These are phyloP conservation scores for Papilio helenus DNA, from an alignment of 1,140 invertebrate genomes.

Conservation along the genomic window DNA sequence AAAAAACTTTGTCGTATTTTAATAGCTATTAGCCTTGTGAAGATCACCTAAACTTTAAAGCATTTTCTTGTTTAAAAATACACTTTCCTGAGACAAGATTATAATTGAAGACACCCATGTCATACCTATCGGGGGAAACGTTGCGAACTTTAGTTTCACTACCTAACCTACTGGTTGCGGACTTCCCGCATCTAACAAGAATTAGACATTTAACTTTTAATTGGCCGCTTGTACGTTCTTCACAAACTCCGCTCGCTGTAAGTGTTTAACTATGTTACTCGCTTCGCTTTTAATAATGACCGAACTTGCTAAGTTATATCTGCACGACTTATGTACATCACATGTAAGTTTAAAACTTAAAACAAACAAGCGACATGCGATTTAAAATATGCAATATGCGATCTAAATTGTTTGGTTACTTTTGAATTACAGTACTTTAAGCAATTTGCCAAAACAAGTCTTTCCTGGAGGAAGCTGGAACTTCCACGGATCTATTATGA, in stretches of 20 bases:
- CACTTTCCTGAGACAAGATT: background rate
- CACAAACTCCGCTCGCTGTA: slow-evolving; percentile 65
- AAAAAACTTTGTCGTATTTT: too few species aligned
- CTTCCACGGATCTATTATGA: too few species aligned
- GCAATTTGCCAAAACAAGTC: too few species aligned
- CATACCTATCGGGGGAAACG: slow-evolving; percentile 52
- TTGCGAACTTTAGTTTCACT: slow-evolving; percentile 65
- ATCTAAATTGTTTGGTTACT: too few species aligned
- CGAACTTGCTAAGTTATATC: slow-evolving; percentile 43
- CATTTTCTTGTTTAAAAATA: background rate
- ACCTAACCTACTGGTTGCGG: slow-evolving; percentile 61
- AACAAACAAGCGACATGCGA: background rate
- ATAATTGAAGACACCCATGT: slow-evolving; percentile 42
- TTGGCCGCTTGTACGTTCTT: slow-evolving; percentile 77
- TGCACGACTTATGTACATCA: background rate
- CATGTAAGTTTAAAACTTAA: background rate
- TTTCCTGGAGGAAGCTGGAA: too few species aligned
- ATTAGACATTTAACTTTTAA: slow-evolving; percentile 81
- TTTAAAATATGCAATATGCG: background rate
- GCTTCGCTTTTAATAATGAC: slow-evolving; percentile 62
- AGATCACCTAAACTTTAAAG: background rate
- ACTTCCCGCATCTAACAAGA: slow-evolving; percentile 74
- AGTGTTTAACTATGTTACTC: slow-evolving; percentile 75
- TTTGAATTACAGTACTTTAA: too few species aligned
- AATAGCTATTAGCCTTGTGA: too few species aligned